phyloP scores from a whole-genome alignment of 2,113 vertebrate species.

The Rissa tridactyla region DNA sequence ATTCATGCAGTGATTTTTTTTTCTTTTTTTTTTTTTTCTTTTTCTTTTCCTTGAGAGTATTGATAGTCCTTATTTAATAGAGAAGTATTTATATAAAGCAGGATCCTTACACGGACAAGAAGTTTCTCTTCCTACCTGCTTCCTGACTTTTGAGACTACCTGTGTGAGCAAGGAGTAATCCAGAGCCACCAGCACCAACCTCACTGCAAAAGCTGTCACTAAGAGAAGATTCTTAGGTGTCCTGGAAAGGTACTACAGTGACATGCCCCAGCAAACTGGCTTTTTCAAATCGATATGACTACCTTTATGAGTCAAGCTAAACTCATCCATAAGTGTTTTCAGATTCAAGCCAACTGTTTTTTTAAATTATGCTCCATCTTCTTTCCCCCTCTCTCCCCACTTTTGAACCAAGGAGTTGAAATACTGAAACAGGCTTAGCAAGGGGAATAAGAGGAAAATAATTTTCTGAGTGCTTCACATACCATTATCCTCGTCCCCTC shows the following conservation, averaged over 20 bases:
- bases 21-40: not conserved
- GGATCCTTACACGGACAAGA: not conserved
- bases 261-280: fast-evolving
- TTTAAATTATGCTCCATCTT: not conserved
- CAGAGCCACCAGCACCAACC: not conserved
- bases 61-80: not conserved
- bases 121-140: not conserved
- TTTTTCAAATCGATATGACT: not conserved
- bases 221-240: not conserved
- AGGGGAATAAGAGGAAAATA: not conserved
- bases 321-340: not conserved
- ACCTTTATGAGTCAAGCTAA: not conserved
- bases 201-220: not conserved
- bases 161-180: not conserved
- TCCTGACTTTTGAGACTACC: not conserved
- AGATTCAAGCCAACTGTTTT: not conserved
- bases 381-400: not conserved
- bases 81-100: not conserved
- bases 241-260: not conserved
- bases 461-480: not conserved
- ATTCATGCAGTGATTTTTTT: not conserved
- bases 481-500: not conserved
- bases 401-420: not conserved
- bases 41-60: not conserved
- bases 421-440: not conserved